Percentiles rank a stretch among this genome's conserved stretches.
phyloP scores from a whole-genome alignment of 2,113 vertebrate genomes.

The Aptenodytes patagonicus region DNA sequence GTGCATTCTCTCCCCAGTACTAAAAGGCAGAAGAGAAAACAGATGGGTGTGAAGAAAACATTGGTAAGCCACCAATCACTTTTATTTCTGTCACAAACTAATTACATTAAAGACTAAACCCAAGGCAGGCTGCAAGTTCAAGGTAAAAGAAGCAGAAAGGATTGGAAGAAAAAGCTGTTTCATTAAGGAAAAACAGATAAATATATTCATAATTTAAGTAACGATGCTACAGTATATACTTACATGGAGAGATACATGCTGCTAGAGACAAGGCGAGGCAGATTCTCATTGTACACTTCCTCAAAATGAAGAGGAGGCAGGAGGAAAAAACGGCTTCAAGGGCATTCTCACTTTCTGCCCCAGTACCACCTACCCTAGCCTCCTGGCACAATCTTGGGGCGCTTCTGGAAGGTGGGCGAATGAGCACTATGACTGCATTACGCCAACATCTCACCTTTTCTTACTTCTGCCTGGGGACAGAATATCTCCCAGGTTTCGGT shows the following conservation, averaged over 20 bases:
- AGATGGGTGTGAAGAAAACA: constrained; percentile 41
- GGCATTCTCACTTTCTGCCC: neutral
- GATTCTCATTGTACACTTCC: neutral
- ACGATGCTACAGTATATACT: neutral
- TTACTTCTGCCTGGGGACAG: neutral
- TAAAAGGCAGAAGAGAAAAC: constrained; percentile 42
- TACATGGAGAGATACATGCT: neutral
- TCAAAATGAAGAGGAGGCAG: neutral
- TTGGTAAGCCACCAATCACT: constrained; percentile 32
- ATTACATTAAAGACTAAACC: constrained; percentile 48
- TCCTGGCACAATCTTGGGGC: neutral
- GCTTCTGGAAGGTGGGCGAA: neutral
- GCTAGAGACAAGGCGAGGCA: neutral
- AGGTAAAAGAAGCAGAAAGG: constrained; percentile 11
- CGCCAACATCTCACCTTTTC: neutral
- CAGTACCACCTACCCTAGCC: too few relatives aligned
- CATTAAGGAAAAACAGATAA: neutral
- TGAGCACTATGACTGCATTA: neutral
- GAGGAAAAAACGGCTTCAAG: neutral
- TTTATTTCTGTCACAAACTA: constrained; percentile 56
- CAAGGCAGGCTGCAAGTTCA: neutral
- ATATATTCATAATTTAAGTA: neutral
- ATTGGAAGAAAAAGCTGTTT: neutral
- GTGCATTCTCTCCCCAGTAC: neutral
- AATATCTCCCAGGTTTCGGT: neutral